A percentile compares a stretch with the other conserved stretches of the same genome.
Evolutionary conservation across 2,888 invertebrate species (phyloP).

Genomic region (Myopa testacea): DNA sequence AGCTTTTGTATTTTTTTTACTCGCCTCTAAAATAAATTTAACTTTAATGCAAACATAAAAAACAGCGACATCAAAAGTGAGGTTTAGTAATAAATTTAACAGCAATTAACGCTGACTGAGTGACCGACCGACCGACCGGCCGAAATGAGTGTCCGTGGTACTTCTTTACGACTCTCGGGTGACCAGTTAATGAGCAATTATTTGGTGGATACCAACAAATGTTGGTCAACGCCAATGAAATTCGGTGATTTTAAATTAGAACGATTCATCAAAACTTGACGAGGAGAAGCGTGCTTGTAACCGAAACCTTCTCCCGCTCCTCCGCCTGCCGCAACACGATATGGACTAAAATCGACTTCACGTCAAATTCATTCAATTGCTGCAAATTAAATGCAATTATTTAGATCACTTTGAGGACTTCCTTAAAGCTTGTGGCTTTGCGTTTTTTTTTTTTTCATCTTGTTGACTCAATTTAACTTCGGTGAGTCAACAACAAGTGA

Average conservation of each 20-base stretch:
- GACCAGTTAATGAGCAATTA: conserved; percentile 18
- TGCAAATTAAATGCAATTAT: no score
- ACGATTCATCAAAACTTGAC: not conserved
- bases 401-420: no score
- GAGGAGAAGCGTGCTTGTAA: no score
- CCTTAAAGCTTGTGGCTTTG: no score
- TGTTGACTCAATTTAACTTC: not conserved
- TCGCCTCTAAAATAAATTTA: no score
- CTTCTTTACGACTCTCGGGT: conserved; percentile 22
- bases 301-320: no score
- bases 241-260: not conserved
- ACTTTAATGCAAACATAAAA: no score
- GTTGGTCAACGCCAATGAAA: no score
- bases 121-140: not conserved
- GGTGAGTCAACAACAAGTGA: not conserved
- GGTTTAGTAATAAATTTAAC: conserved; percentile 15
- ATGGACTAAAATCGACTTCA: no score
- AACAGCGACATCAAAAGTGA: not conserved
- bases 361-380: no score
- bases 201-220: not conserved
- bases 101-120: not conserved
- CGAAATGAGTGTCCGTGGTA: not conserved
- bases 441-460: not conserved
- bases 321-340: no score
- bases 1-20: not conserved